These are phyloP conservation scores for Petaurus breviceps DNA, from an alignment of 2,113 vertebrate species.

Conservation along the genomic window DNA sequence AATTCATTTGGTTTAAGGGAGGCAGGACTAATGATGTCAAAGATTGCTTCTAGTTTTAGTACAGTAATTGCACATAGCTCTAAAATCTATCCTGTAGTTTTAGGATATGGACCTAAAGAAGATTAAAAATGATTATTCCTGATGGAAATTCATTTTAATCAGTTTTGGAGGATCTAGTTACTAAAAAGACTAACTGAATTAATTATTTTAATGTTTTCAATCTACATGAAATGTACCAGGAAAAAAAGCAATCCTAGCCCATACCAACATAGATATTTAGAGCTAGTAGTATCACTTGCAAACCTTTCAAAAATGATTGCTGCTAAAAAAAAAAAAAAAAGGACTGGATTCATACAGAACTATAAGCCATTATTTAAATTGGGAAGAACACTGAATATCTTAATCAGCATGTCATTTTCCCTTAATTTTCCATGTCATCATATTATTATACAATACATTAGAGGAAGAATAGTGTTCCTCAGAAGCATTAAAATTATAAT, in stretches of 20 bases:
- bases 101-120: neutral
- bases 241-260: neutral
- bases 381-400: neutral
- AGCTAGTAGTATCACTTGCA: neutral
- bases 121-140: neutral
- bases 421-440: neutral
- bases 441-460: neutral
- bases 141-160: neutral
- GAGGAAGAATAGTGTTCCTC: neutral
- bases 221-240: neutral
- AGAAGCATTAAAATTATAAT: neutral
- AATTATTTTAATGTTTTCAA: neutral
- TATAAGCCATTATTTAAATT: neutral
- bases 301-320: neutral
- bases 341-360: neutral
- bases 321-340: neutral
- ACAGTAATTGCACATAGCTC: neutral
- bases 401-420: neutral
- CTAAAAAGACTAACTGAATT: neutral
- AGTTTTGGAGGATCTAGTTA: neutral
- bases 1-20: neutral
- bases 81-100: neutral
- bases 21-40: neutral
- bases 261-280: neutral
- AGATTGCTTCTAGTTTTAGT: neutral